These are phyloP conservation scores for Plagodis dolabraria DNA, from an alignment of 2,888 invertebrate genomes.

Conservation along the genomic window DNA sequence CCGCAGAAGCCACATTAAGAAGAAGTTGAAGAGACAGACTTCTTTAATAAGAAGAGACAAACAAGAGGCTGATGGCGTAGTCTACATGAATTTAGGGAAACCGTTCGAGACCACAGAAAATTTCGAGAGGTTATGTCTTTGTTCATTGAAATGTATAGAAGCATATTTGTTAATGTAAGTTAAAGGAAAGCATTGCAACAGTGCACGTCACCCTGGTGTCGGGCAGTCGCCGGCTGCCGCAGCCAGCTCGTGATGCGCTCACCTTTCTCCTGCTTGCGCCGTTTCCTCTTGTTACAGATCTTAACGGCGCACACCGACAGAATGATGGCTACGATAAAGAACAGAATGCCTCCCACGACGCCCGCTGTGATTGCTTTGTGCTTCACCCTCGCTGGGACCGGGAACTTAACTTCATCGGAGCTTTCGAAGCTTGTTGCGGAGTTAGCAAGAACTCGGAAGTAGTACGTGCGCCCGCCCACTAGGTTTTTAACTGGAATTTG, in stretches of 20 bases:
- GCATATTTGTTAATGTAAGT: background rate
- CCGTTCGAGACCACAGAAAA: no score
- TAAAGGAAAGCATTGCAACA: constrained; percentile 17
- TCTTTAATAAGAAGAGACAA: no score
- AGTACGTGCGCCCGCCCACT: constrained; percentile 95
- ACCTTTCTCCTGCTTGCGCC: constrained; percentile 99
- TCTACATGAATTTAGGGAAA: no score
- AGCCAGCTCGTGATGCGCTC: constrained; percentile 56
- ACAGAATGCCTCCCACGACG: constrained; percentile 97
- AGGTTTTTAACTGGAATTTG: constrained; percentile 92
- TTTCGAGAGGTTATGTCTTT: no score
- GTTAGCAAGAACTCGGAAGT: constrained; percentile 95
- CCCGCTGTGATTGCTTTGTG: constrained; percentile 98
- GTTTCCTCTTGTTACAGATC: constrained; percentile 98
- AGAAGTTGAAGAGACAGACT: no score
- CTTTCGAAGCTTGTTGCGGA: constrained; percentile 94
- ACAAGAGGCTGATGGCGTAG: no score
- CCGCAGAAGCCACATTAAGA: no score
- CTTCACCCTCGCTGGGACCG: constrained; percentile 95
- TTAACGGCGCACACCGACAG: constrained; percentile 98
- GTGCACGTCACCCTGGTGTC: constrained; percentile 23
- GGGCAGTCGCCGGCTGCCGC: constrained; percentile 66
- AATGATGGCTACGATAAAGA: constrained; percentile 98
- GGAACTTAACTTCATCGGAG: constrained; percentile 94
- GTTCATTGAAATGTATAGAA: no score